Percentiles rank a stretch among this genome's conserved stretches.
These are phyloP conservation scores for Drosophila arizonae DNA, from an alignment of 1,140 invertebrate genomes.

Conservation along the genomic window DNA sequence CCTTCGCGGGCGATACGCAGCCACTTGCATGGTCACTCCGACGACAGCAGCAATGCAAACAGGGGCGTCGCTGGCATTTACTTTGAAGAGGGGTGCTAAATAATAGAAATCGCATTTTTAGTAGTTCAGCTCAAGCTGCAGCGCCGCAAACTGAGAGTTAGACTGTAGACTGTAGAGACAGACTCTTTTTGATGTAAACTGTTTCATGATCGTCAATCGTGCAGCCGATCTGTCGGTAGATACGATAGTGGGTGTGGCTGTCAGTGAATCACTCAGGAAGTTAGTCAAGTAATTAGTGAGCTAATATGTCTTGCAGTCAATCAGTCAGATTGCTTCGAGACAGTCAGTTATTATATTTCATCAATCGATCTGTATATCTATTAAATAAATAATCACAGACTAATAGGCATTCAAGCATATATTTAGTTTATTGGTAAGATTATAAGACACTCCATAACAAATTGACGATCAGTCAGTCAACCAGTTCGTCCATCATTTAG, in stretches of 20 bases:
- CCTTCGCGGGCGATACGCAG: slow-evolving; percentile 6
- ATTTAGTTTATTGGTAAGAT: no score
- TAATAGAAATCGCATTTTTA: not conserved
- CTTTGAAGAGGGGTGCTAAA: not conserved
- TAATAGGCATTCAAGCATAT: no score
- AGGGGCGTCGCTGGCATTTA: slow-evolving; percentile 1
- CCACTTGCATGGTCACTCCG: slow-evolving; percentile 13
- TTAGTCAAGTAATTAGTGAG: not conserved
- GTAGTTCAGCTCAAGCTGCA: not conserved
- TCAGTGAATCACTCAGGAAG: not conserved
- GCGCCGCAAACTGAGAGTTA: not conserved
- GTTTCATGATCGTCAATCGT: no score
- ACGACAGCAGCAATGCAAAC: not conserved
- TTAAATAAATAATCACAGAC: no score
- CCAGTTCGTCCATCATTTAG: no score
- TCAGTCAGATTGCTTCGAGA: no score
- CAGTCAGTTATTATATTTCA: no score
- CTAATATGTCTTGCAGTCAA: not conserved
- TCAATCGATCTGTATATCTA: no score
- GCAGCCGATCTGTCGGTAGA: not conserved
- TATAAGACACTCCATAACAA: no score
- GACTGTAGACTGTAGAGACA: no score
- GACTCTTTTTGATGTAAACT: no score
- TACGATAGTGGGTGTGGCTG: not conserved
- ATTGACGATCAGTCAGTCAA: no score